Evolutionary conservation across 2,797 vertebrate species (phyloP).

Genomic region (Sitta carolinensis): DNA sequence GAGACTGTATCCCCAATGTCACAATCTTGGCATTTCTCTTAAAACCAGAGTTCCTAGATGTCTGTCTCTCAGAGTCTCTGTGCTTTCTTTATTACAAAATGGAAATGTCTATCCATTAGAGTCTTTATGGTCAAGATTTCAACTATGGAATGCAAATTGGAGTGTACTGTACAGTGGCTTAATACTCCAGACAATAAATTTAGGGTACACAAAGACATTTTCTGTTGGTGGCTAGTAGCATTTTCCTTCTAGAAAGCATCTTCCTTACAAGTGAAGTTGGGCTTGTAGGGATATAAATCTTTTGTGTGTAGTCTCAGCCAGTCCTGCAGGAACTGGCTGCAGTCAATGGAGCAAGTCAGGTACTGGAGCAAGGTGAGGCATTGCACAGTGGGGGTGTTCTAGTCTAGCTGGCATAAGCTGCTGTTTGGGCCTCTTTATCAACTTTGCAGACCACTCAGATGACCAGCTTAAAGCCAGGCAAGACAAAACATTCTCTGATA

Average conservation of each 20-base stretch:
- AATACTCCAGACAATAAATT: not conserved
- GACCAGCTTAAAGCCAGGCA: not conserved
- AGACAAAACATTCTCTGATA: not conserved
- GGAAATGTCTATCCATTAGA: not conserved
- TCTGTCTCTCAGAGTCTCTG: not conserved
- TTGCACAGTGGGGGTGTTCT: not conserved
- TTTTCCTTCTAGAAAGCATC: not conserved
- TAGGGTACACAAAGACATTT: not conserved
- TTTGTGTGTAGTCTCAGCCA: not conserved
- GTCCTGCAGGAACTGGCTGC: not conserved
- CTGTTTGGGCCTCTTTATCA: not conserved
- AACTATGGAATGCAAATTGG: not conserved
- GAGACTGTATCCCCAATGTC: not conserved
- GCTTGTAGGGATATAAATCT: not conserved
- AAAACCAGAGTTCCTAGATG: conserved; percentile 6
- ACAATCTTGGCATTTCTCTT: conserved; percentile 14
- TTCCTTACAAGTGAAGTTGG: not conserved
- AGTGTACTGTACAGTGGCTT: not conserved
- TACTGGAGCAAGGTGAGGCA: rapidly evolving
- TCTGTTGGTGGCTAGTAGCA: not conserved
- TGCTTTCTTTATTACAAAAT: not conserved
- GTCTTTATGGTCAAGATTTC: not conserved
- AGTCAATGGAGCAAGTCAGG: not conserved
- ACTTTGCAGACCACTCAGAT: not conserved
- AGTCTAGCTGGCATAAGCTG: not conserved